Evolutionary conservation across 1,140 invertebrate species (phyloP), one percentile per base, ranked within the genome.

Genomic region (Drosophila melanogaster): DNA sequence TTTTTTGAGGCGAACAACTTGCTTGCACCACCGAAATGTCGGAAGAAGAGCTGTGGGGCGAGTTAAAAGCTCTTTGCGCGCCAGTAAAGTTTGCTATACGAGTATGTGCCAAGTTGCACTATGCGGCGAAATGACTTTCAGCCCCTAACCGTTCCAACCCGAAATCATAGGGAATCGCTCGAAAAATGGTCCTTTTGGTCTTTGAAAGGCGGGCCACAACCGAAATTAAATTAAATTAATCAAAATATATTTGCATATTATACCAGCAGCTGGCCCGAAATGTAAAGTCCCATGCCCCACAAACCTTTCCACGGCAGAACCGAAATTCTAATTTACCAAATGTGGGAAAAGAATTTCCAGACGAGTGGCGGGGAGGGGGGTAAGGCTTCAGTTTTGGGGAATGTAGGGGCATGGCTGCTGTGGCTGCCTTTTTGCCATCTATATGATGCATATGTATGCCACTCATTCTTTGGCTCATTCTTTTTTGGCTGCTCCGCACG

Each of bases 241-340:
- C 80, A 79, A 85, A 84, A 77, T 84, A 72, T 71, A 79, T 79
- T 75, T 83, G 80, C 81, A 77, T 72, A 80, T 66, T 77, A 71
- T 71, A 59, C 59, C 64, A 64, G 60, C 74, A 61, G 60, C 50
- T 53, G 49, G 49, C 70, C 47, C 56, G 59, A 77, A 77, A 81
- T 51, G 46, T 54, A 78, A 59, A 61, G 50, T 24, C 50, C 35
- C 54, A 33, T 33, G 41, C 26, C 35, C 35, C 41, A 35, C 17
- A 38, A 40, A 41, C 17, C 66, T 14, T 22, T 35, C 22, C 64
- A 49, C 46, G 38, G 55, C 66, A 51, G 33, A 73, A 57, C 64
- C 62, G 51, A 74, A 70, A 86, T 83, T 84, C 84, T 89, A 87
- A 87, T 87, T 83, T 83, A 66, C 59, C 79, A 89, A 87, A 87